phyloP scores from a whole-genome alignment of 1,140 invertebrate species.

The Hyles euphorbiae region DNA sequence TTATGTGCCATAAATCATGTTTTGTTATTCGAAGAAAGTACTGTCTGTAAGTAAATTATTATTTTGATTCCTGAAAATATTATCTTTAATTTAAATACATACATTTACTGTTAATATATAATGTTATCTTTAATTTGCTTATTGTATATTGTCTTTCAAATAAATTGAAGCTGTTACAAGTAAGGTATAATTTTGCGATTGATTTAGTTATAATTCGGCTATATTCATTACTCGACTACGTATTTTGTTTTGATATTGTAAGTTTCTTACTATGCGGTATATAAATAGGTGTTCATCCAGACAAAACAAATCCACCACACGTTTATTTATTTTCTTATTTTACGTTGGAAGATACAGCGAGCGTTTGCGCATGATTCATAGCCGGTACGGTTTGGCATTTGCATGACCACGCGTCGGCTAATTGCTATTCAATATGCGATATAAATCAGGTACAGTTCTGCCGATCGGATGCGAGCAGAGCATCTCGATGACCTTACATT shows the following conservation, averaged over 20 bases:
- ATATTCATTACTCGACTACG: no score
- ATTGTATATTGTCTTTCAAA: no score
- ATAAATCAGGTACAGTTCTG: slow-evolving; percentile 49
- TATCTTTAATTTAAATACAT: no score
- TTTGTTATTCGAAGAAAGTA: no score
- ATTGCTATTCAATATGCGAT: slow-evolving; percentile 53
- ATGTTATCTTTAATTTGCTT: no score
- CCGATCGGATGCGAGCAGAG: slow-evolving; percentile 23
- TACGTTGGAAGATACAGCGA: slow-evolving; percentile 29
- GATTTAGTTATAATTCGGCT: background rate
- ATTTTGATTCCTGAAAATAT: no score
- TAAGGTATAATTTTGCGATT: background rate
- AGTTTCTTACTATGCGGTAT: background rate
- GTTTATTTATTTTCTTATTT: slow-evolving; percentile 23
- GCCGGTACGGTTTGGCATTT: slow-evolving; percentile 47
- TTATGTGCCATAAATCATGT: no score
- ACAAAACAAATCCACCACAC: slow-evolving; percentile 17
- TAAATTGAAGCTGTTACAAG: no score
- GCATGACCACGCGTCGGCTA: slow-evolving; percentile 47
- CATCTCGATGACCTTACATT: slow-evolving; percentile 31
- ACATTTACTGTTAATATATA: no score
- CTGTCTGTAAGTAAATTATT: no score
- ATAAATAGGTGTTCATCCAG: slow-evolving; percentile 10
- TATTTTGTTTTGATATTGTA: no score
- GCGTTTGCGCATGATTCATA: slow-evolving; percentile 47